phyloP scores from a whole-genome alignment of 1,140 invertebrate species.

The Temnothorax longispinosus region DNA sequence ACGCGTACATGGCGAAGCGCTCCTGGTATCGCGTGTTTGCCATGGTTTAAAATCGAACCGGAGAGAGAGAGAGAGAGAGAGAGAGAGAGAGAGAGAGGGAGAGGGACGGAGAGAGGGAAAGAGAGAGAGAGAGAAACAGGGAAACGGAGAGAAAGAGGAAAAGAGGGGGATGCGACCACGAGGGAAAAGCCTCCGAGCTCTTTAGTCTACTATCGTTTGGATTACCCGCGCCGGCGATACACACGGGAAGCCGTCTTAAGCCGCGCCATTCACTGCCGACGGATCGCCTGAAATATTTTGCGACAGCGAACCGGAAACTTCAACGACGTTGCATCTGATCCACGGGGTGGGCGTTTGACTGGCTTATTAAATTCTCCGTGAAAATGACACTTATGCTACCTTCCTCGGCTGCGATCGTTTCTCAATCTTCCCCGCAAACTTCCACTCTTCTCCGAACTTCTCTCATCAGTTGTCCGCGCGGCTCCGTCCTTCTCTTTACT shows the following conservation, averaged over 20 bases:
- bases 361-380: constrained; percentile 59
- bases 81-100: no score
- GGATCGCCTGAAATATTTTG: constrained; percentile 79
- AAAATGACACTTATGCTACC: background rate
- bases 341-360: background rate
- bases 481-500: background rate
- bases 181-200: background rate
- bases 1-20: constrained; percentile 61
- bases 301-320: constrained; percentile 70
- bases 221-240: constrained; percentile 70
- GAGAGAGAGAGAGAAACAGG: background rate
- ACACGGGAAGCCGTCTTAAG: constrained; percentile 72
- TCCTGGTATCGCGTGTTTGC: constrained; percentile 61
- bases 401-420: background rate
- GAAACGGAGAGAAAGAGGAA: background rate
- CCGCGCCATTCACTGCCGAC: constrained; percentile 73
- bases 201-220: constrained; percentile 39
- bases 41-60: constrained; percentile 53
- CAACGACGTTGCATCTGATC: constrained; percentile 28
- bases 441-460: background rate
- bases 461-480: background rate
- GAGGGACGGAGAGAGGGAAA: no score
- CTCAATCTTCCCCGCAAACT: constrained; percentile 2
- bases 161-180: background rate
- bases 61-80: background rate